These are phyloP conservation scores for Anoplopoma fimbria DNA, from an alignment of 2,113 vertebrate genomes.

Conservation along the genomic window DNA sequence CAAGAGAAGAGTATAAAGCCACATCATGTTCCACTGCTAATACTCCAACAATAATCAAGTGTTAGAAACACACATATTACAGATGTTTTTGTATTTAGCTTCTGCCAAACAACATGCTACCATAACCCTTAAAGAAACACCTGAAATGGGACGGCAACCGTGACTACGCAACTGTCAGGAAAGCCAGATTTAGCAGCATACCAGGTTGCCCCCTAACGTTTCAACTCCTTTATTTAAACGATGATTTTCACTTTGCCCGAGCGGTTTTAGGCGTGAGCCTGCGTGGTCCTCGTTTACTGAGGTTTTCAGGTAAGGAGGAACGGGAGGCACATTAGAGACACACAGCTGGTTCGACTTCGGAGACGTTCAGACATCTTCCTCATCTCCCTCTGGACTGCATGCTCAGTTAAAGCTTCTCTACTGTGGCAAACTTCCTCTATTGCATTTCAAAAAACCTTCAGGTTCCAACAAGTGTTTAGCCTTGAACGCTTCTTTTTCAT, in stretches of 20 bases:
- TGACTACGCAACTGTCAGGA: constrained; percentile 25
- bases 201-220: constrained; percentile 6
- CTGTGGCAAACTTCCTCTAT: not conserved
- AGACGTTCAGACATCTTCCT: constrained; percentile 17
- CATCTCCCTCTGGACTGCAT: constrained; percentile 19
- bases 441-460: not conserved
- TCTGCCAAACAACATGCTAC: constrained; percentile 27
- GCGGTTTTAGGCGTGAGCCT: constrained; percentile 17
- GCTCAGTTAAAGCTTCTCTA: constrained; percentile 4
- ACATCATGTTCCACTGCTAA: constrained; percentile 36
- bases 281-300: constrained; percentile 8
- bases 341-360: constrained; percentile 35
- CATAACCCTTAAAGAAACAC: constrained; percentile 43
- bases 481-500: not conserved
- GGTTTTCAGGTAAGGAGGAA: constrained; percentile 49
- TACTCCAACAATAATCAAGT: constrained; percentile 20
- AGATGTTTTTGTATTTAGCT: constrained; percentile 23
- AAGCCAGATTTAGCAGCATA: constrained; percentile 34
- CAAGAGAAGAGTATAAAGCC: constrained; percentile 63
- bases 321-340: constrained; percentile 70
- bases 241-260: constrained; percentile 30
- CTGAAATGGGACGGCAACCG: constrained; percentile 39
- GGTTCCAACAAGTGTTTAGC: too few relatives aligned
- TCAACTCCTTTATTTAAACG: not conserved
- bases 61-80: not conserved